phyloP scores from a whole-genome alignment of 1,140 invertebrate species.

The Pogonognathellus flavescens region DNA sequence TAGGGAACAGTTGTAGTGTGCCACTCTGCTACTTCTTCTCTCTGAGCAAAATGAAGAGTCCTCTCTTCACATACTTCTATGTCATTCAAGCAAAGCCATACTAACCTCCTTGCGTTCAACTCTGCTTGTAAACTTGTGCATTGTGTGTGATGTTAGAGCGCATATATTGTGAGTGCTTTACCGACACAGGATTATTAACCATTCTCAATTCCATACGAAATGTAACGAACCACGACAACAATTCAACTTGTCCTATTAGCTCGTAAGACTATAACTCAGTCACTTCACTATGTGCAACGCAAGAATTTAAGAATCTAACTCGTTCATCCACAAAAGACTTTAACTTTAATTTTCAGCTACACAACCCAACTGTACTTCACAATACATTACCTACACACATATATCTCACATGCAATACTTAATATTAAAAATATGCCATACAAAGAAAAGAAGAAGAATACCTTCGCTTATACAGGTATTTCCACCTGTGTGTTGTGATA shows the following conservation, averaged over 20 bases:
- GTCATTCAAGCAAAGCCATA: slow-evolving; percentile 25
- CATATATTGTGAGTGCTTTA: not conserved
- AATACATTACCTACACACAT: not conserved
- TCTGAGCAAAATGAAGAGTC: slow-evolving; percentile 1
- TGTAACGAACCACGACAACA: slow-evolving; percentile 41
- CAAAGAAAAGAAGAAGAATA: not conserved
- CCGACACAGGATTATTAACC: slow-evolving; percentile 34
- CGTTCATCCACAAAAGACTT: slow-evolving; percentile 20
- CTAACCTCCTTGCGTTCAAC: slow-evolving; percentile 27
- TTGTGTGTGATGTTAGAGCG: not conserved
- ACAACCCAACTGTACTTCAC: not conserved
- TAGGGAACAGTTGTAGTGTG: too few species aligned
- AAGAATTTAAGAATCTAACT: slow-evolving; percentile 34
- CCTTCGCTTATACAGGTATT: too few species aligned
- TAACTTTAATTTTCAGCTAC: not conserved
- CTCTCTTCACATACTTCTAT: slow-evolving; percentile 21
- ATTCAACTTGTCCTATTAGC: slow-evolving; percentile 36
- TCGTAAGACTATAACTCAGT: slow-evolving; percentile 7
- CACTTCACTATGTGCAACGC: not conserved
- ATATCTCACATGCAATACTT: not conserved
- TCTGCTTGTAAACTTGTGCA: not conserved
- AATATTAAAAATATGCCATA: too few species aligned
- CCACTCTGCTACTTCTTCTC: too few species aligned
- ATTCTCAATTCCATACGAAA: not conserved
- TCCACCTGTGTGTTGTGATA: slow-evolving; percentile 15